Conservation (phyloP, 2,888 invertebrate species). For the Prosopocoilus inquinatus region DNA sequence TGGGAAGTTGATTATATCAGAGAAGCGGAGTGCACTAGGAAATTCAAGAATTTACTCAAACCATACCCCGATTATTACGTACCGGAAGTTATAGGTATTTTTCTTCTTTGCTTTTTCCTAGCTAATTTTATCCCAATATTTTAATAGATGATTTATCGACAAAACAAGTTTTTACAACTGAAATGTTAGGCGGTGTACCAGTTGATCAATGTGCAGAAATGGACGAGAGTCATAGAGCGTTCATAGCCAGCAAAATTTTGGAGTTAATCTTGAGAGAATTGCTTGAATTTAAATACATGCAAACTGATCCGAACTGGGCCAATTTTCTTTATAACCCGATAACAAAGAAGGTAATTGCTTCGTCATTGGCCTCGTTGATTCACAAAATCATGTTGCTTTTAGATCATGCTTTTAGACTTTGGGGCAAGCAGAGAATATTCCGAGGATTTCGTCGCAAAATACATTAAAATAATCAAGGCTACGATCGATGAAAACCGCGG, state of each 20-base stretch:
- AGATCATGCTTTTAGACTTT: slow-evolving; percentile 89
- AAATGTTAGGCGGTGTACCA: slow-evolving; percentile 87
- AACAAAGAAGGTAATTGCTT: slow-evolving; percentile 62
- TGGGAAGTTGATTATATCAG: slow-evolving; percentile 96
- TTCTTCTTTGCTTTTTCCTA: not conserved
- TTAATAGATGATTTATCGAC: slow-evolving; percentile 70
- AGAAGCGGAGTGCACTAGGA: slow-evolving; percentile 86
- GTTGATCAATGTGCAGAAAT: slow-evolving; percentile 85
- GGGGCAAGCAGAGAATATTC: slow-evolving; percentile 88
- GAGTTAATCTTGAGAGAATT: slow-evolving; percentile 83
- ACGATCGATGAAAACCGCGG: slow-evolving; percentile 77
- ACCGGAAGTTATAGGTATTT: slow-evolving; percentile 76
- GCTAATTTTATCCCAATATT: slow-evolving; percentile 6
- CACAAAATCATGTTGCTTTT: slow-evolving; percentile 27
- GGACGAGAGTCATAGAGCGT: slow-evolving; percentile 67
- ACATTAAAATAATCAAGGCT: slow-evolving; percentile 85
- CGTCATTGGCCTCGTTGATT: not conserved
- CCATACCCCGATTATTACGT: slow-evolving; percentile 83
- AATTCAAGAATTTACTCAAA: slow-evolving; percentile 68
- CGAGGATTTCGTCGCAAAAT: slow-evolving; percentile 88
- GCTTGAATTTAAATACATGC: slow-evolving; percentile 91
- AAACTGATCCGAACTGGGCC: slow-evolving; percentile 99
- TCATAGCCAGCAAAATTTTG: slow-evolving; percentile 76
- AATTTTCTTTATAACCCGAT: slow-evolving; percentile 92
- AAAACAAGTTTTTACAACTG: slow-evolving; percentile 83